These are phyloP conservation scores for Volucella bombylans DNA, from an alignment of 2,888 invertebrate genomes.

Conservation along the genomic window DNA sequence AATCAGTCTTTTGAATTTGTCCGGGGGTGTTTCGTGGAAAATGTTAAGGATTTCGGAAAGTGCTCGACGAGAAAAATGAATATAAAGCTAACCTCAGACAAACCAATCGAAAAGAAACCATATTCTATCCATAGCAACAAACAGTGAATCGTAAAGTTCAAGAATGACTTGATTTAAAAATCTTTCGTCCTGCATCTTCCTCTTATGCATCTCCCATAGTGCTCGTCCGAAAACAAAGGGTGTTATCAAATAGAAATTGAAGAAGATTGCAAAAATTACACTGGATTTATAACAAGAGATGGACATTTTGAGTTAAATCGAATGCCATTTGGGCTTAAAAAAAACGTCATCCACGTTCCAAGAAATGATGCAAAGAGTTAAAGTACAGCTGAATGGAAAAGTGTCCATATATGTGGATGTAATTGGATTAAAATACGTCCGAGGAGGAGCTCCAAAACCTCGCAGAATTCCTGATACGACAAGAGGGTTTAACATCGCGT, in stretches of 20 bases:
- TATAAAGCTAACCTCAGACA: constrained; percentile 36
- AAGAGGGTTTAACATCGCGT: constrained; percentile 47
- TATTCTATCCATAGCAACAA: no score
- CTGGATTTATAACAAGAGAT: constrained; percentile 79
- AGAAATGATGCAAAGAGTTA: constrained; percentile 62
- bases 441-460: constrained; percentile 52
- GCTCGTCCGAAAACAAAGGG: constrained; percentile 71
- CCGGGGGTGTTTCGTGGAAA: constrained; percentile 49
- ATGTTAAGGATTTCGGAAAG: constrained; percentile 50
- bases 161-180: constrained; percentile 45
- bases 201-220: constrained; percentile 50
- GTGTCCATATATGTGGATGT: constrained; percentile 59
- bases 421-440: constrained; percentile 41
- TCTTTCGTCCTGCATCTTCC: constrained; percentile 49
- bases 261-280: constrained; percentile 68
- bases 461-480: constrained; percentile 43
- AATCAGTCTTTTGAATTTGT: constrained; percentile 16
- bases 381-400: constrained; percentile 41
- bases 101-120: no score
- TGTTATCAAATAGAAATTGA: no score
- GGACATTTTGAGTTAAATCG: constrained; percentile 78
- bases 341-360: constrained; percentile 27
- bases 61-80: constrained; percentile 44
- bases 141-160: no score
- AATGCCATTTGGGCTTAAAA: constrained; percentile 79